phyloP scores from a whole-genome alignment of 1,140 invertebrate genomes.

The Gonioctena quinquepunctata region DNA sequence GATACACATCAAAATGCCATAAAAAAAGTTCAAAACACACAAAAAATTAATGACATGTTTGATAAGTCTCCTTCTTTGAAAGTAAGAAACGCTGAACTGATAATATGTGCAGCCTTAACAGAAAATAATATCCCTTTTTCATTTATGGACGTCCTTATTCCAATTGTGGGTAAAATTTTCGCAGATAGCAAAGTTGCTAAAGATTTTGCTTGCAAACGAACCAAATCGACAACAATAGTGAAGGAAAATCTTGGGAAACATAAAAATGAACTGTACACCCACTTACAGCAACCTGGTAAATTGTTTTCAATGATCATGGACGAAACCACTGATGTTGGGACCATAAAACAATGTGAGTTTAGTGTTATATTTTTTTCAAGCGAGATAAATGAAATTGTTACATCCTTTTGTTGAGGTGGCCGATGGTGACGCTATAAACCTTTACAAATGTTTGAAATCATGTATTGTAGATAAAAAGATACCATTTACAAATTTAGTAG shows the following conservation, averaged over 20 bases:
- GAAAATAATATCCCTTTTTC: not conserved
- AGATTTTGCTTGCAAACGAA: slow-evolving; percentile 15
- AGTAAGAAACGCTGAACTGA: not conserved
- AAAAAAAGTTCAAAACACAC: not conserved
- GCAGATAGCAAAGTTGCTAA: slow-evolving; percentile 20
- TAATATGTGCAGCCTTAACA: not conserved
- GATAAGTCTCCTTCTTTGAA: not conserved
- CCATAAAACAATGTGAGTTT: slow-evolving; percentile 25
- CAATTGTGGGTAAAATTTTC: too few relatives aligned
- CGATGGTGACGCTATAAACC: slow-evolving; percentile 21
- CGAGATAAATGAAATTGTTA: too few relatives aligned
- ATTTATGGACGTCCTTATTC: too few relatives aligned
- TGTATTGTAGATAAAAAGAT: slow-evolving; percentile 31
- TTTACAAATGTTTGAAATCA: slow-evolving; percentile 29
- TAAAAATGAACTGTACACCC: not conserved
- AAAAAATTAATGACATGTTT: not conserved
- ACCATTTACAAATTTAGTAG: slow-evolving; percentile 43
- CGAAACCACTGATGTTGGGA: slow-evolving; percentile 22
- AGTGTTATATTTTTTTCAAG: too few relatives aligned
- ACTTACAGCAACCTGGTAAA: not conserved
- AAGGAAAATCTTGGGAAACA: slow-evolving; percentile 20
- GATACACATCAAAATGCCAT: too few relatives aligned
- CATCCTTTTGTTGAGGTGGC: slow-evolving; percentile 33
- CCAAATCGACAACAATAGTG: slow-evolving; percentile 20
- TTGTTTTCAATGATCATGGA: slow-evolving; percentile 29